These are phyloP conservation scores for Pristionchus pacificus DNA, from an alignment of 1,140 invertebrate species.

Conservation along the genomic window DNA sequence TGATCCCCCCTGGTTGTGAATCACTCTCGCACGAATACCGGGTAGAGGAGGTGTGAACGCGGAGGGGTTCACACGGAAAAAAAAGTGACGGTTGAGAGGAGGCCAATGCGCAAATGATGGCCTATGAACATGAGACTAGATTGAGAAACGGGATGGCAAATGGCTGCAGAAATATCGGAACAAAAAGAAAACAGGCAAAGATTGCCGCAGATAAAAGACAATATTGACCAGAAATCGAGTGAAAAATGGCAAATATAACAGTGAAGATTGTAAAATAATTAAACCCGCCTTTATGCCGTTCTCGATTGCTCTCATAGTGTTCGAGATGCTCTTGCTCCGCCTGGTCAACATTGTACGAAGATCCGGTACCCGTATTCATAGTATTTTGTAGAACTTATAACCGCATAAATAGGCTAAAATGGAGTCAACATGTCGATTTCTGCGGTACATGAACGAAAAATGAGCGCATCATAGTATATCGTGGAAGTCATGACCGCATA, in stretches of 20 bases:
- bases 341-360: constrained; percentile 11
- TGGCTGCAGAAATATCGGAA: no score
- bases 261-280: neutral
- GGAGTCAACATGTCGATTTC: neutral
- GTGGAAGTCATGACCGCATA: neutral
- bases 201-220: constrained; percentile 4
- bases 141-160: neutral
- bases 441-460: constrained; percentile 1
- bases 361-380: constrained; percentile 9
- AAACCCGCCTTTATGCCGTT: constrained; percentile 24
- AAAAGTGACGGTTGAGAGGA: constrained; percentile 2
- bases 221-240: neutral
- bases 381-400: constrained; percentile 3
- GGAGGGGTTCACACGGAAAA: neutral
- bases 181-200: neutral
- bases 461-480: neutral
- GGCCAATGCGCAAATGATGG: neutral
- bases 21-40: neutral
- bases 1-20: no score
- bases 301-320: constrained; percentile 27
- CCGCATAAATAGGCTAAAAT: neutral
- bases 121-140: neutral
- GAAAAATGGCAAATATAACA: neutral
- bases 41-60: constrained; percentile 2
- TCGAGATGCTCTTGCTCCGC: constrained; percentile 22